Percentiles rank a stretch among this genome's conserved stretches.
Conservation (phyloP, 2,113 vertebrate species). For the Ochotona princeps region DNA sequence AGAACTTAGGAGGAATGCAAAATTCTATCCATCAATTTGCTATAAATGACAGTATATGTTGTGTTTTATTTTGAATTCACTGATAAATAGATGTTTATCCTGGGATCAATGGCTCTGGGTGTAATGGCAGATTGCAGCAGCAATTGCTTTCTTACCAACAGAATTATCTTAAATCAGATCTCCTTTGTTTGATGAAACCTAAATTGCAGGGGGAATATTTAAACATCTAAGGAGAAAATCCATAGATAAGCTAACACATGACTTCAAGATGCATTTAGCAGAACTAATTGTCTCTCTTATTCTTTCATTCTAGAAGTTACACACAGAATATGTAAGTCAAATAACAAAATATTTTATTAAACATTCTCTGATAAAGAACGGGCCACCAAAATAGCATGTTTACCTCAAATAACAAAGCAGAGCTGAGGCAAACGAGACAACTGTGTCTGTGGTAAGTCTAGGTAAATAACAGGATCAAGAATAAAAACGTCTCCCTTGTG, state of each 20-base stretch:
- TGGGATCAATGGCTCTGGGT: constrained; percentile 77
- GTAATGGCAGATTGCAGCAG: constrained; percentile 78
- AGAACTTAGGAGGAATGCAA: constrained; percentile 53
- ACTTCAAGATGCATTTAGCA: constrained; percentile 72
- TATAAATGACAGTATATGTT: constrained; percentile 76
- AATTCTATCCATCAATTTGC: constrained; percentile 73
- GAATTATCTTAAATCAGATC: constrained; percentile 84
- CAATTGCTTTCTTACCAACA: constrained; percentile 80
- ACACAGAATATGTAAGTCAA: constrained; percentile 68
- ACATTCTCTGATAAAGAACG: constrained; percentile 65
- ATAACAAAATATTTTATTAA: constrained; percentile 65
- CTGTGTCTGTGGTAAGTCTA: background rate
- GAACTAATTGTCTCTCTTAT: constrained; percentile 80
- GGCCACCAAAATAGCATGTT: constrained; percentile 43
- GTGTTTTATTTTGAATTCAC: constrained; percentile 82
- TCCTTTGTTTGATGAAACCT: constrained; percentile 82
- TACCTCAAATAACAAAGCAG: constrained; percentile 7
- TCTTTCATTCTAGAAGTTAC: constrained; percentile 69
- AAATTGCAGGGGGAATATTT: constrained; percentile 83
- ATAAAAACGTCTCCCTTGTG: background rate
- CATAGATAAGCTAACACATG: constrained; percentile 79
- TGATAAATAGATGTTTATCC: constrained; percentile 82
- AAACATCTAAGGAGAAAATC: constrained; percentile 82
- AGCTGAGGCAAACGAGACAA: background rate
- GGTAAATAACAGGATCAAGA: constrained; percentile 1